A percentile compares a stretch with the other conserved stretches of the same genome.
Evolutionary conservation across 2,888 invertebrate species (phyloP).

Genomic region (Lepidocyrtoides sp.): DNA sequence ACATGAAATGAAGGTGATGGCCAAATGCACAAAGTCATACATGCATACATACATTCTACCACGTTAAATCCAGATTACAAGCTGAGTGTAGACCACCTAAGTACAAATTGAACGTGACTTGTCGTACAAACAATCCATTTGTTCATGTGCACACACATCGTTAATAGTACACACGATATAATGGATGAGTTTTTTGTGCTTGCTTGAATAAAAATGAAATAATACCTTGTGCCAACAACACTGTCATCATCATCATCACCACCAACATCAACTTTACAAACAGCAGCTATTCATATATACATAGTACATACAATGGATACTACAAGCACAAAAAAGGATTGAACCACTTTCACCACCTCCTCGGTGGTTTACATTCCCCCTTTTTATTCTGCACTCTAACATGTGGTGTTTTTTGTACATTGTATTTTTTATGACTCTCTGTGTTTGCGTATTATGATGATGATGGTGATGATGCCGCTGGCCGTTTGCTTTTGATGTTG

Average conservation of each 20-base stretch:
- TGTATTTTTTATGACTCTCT: conserved; percentile 8
- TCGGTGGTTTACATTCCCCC: neutral
- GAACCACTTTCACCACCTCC: neutral
- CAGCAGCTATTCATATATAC: no score
- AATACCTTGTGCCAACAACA: conserved; percentile 44
- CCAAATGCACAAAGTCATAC: neutral
- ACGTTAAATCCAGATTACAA: no score
- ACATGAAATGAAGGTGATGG: neutral
- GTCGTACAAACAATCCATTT: conserved; percentile 28
- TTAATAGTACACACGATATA: neutral
- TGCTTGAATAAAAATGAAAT: conserved; percentile 52
- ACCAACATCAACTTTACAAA: neutral
- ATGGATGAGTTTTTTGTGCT: conserved; percentile 50
- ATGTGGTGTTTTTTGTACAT: neutral
- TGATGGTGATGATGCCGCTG: conserved; percentile 19
- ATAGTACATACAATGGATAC: no score
- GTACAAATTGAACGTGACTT: conserved; percentile 46
- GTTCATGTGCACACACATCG: no score
- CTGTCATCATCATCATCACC: neutral
- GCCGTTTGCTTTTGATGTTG: conserved; percentile 44
- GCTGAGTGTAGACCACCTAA: neutral
- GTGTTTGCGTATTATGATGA: neutral
- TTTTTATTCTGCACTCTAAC: neutral
- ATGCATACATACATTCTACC: no score
- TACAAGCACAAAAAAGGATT: no score